These are phyloP conservation scores for Bombus balteatus DNA, from an alignment of 1,140 invertebrate genomes.

Conservation along the genomic window DNA sequence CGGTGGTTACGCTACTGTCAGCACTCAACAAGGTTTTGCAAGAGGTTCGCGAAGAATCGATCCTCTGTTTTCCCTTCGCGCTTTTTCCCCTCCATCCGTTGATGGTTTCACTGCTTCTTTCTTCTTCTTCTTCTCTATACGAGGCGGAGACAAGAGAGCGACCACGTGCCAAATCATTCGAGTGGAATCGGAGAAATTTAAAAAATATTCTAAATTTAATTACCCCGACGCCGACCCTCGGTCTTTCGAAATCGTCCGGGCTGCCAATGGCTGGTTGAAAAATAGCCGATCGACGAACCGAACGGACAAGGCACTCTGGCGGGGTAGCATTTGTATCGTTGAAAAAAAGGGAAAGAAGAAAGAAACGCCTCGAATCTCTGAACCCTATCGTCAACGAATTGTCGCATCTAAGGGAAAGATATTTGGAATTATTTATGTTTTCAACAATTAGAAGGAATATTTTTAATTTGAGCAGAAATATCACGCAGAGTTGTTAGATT, in stretches of 20 bases:
- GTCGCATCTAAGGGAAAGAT: background rate
- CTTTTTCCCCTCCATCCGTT: constrained; percentile 9
- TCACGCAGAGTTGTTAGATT: too few species aligned
- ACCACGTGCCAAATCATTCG: constrained; percentile 80
- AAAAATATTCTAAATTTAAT: constrained; percentile 84
- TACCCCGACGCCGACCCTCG: constrained; percentile 65
- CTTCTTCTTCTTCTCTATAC: constrained; percentile 7
- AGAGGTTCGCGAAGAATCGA: constrained; percentile 43
- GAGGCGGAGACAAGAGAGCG: constrained; percentile 38
- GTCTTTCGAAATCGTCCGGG: constrained; percentile 79
- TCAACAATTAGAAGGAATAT: too few species aligned
- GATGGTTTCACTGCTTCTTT: background rate
- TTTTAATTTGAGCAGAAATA: too few species aligned
- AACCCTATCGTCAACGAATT: background rate
- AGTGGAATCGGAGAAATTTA: constrained; percentile 82
- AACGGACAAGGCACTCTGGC: constrained; percentile 33
- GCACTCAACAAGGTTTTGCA: constrained; percentile 6
- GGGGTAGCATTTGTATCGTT: constrained; percentile 38
- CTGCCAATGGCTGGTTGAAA: constrained; percentile 81
- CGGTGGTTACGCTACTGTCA: constrained; percentile 31
- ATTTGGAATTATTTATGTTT: too few species aligned
- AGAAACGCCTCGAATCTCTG: constrained; percentile 14
- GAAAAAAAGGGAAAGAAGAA: constrained; percentile 27
- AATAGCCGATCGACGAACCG: constrained; percentile 78
- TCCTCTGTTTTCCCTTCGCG: constrained; percentile 21